Evolutionary conservation across 1,140 invertebrate species (phyloP).

Genomic region (Lordiphosa clarofinis): DNA sequence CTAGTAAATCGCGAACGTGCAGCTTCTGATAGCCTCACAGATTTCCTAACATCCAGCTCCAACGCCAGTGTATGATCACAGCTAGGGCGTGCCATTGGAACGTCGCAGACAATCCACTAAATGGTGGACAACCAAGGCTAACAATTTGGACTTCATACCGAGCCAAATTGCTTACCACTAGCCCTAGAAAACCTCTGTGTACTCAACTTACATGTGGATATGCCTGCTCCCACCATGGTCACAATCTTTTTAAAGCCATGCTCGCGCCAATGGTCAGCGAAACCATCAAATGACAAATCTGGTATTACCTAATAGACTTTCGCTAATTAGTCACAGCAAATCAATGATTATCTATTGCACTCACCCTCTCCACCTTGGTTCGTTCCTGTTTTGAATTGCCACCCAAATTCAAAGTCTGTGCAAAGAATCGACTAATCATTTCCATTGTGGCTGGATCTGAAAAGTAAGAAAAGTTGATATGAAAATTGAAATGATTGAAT

Average conservation of each 20-base stretch:
- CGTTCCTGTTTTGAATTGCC: conserved; percentile 12
- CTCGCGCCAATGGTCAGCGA: conserved; percentile 87
- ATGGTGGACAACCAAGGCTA: no score
- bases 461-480: not conserved
- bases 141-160: no score
- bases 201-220: conserved; percentile 91
- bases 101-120: no score
- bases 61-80: no score
- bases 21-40: no score
- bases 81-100: no score
- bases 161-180: no score
- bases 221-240: conserved; percentile 96
- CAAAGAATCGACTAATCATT: conserved; percentile 49
- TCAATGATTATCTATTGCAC: not conserved
- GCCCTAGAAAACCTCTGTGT: no score
- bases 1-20: no score
- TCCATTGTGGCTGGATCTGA: conserved; percentile 46
- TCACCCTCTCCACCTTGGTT: conserved; percentile 39
- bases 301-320: conserved; percentile 79
- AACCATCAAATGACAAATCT: conserved; percentile 84
- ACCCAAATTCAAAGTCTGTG: conserved; percentile 39
- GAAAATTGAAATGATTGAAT: not conserved
- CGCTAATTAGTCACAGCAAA: not conserved
- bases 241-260: conserved; percentile 92
- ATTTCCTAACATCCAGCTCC: no score